A percentile compares a stretch with the other conserved stretches of the same genome.
phyloP scores from a whole-genome alignment of 2,113 vertebrate genomes.

The Papio anubis region DNA sequence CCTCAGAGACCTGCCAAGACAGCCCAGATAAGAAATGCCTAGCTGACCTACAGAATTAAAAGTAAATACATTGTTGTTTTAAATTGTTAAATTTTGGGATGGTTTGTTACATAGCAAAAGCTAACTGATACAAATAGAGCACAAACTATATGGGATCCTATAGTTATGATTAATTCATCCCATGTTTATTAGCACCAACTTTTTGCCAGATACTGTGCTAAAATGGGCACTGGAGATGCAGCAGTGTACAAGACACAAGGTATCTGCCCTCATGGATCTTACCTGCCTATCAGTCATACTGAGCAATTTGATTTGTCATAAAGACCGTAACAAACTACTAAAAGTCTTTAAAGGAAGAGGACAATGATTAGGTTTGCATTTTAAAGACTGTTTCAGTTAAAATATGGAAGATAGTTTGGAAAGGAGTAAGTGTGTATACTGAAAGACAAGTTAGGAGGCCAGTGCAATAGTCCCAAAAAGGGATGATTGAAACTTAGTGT shows the following conservation, averaged over 20 bases:
- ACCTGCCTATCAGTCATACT: not conserved
- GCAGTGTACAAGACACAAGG: not conserved
- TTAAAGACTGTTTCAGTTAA: not conserved
- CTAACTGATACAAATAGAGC: not conserved
- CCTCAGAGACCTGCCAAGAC: not conserved
- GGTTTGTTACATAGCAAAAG: not conserved
- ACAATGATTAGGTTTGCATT: not conserved
- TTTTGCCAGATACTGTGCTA: not conserved
- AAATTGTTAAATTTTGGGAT: not conserved
- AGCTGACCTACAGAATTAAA: not conserved
- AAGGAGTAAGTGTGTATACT: not conserved
- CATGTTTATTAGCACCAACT: not conserved
- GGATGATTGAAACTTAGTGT: not conserved
- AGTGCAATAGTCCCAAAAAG: not conserved
- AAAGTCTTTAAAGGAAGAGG: not conserved
- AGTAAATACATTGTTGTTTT: not conserved
- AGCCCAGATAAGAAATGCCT: not conserved
- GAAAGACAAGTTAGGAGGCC: not conserved
- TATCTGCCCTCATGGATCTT: not conserved
- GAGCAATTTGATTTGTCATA: not conserved
- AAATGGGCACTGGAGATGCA: not conserved
- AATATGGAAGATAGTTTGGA: not conserved
- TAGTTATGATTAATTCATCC: not conserved
- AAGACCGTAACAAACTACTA: not conserved
- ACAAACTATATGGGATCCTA: not conserved